Percentiles rank a stretch among this genome's conserved stretches.
phyloP scores from a whole-genome alignment of 2,888 invertebrate genomes.

The Hemithea aestivaria region DNA sequence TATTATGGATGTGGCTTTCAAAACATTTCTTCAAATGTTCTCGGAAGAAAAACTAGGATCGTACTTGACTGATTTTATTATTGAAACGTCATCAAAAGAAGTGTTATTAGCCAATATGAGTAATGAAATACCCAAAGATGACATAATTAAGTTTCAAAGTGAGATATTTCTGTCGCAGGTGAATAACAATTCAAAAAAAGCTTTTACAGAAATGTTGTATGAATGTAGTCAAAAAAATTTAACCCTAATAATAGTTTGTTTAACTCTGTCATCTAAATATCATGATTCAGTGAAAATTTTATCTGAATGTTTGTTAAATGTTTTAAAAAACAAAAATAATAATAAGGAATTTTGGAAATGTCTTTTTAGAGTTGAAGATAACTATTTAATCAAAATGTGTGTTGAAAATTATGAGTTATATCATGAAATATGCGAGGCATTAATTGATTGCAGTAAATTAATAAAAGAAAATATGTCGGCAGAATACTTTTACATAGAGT shows the following conservation, averaged over 20 bases:
- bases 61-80: conserved; percentile 54
- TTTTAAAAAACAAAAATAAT: conserved; percentile 41
- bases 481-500: conserved; percentile 65
- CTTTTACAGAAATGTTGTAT: conserved; percentile 39
- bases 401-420: conserved; percentile 48
- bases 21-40: conserved; percentile 51
- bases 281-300: conserved; percentile 34
- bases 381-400: conserved; percentile 49
- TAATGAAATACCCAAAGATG: conserved; percentile 43
- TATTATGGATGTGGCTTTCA: conserved; percentile 51
- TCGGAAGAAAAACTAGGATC: conserved; percentile 50
- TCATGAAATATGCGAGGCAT: conserved; percentile 51
- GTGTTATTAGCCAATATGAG: conserved; percentile 48
- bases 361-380: conserved; percentile 46
- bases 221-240: conserved; percentile 42
- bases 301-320: conserved; percentile 34
- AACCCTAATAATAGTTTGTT: conserved; percentile 51
- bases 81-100: conserved; percentile 62
- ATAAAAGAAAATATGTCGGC: conserved; percentile 54
- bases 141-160: conserved; percentile 51
- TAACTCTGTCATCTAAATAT: conserved; percentile 43
- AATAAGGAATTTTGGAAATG: conserved; percentile 55
- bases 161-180: conserved; percentile 47
- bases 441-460: conserved; percentile 58
- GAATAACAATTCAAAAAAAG: conserved; percentile 33